Conservation (phyloP, 2,113 vertebrate genomes). For the Pardalotus punctatus region DNA sequence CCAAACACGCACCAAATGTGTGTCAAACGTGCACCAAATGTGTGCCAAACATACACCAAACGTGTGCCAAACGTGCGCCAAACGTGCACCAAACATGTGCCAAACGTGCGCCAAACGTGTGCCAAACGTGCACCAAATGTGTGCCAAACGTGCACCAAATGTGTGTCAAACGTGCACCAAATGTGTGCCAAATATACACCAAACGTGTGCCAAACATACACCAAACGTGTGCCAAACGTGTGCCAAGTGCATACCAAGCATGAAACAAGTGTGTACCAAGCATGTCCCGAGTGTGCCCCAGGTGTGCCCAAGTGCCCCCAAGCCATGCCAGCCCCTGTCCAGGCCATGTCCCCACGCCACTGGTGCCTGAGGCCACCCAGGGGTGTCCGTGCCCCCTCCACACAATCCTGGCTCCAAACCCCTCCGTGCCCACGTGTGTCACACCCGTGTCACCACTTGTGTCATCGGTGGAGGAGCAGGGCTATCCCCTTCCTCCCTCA, state of each 20-base stretch:
- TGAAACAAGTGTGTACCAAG: neutral
- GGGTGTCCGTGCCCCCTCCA: neutral
- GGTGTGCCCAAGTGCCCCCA: accelerated
- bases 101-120: accelerated
- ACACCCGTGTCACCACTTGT: accelerated
- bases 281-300: accelerated
- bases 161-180: accelerated
- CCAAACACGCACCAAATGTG: accelerated
- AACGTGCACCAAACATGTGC: accelerated
- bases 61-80: accelerated
- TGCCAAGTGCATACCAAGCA: no score
- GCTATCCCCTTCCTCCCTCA: neutral
- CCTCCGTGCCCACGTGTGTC: accelerated
- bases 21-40: accelerated
- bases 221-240: accelerated
- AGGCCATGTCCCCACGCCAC: accelerated
- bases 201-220: accelerated
- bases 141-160: accelerated
- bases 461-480: accelerated
- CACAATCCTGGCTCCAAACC: accelerated
- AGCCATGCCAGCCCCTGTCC: neutral
- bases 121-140: accelerated
- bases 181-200: neutral
- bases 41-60: accelerated
- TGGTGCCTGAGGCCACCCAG: neutral